phyloP scores from a whole-genome alignment of 2,797 vertebrate genomes.

The Sebastes diploproa region DNA sequence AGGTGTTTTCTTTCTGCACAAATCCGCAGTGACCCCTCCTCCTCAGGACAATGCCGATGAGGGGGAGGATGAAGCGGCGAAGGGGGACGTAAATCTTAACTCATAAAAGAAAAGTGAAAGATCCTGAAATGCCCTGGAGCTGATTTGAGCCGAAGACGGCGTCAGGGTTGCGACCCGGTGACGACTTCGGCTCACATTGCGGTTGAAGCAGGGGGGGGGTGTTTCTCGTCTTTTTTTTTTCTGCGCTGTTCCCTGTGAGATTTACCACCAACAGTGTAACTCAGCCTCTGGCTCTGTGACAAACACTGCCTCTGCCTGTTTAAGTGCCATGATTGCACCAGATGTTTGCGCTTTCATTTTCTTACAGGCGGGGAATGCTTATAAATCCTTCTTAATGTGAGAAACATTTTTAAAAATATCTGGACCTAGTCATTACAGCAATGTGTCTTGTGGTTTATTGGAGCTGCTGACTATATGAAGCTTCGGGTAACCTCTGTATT shows the following conservation, averaged over 20 bases:
- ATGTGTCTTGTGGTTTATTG: constrained; percentile 13
- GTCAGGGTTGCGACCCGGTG: constrained; percentile 1
- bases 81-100: constrained; percentile 33
- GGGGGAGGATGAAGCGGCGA: not conserved
- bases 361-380: not conserved
- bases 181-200: not conserved
- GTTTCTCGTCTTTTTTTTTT: constrained; percentile 8
- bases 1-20: constrained; percentile 38
- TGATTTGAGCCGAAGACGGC: not conserved
- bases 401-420: constrained; percentile 8
- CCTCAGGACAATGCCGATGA: constrained; percentile 32
- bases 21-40: constrained; percentile 56
- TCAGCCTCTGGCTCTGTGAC: constrained; percentile 21
- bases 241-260: constrained; percentile 25
- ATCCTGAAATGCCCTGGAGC: not conserved
- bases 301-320: constrained; percentile 38
- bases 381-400: constrained; percentile 9
- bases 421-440: not conserved
- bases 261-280: constrained; percentile 6
- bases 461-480: constrained; percentile 28
- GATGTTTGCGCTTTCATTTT: constrained; percentile 20
- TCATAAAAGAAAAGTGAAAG: constrained; percentile 24
- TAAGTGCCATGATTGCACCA: constrained; percentile 34
- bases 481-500: constrained; percentile 15
- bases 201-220: not conserved